These are phyloP conservation scores for Schizothorax lantsangensis DNA, from an alignment of 2,797 vertebrate species.

Conservation along the genomic window DNA sequence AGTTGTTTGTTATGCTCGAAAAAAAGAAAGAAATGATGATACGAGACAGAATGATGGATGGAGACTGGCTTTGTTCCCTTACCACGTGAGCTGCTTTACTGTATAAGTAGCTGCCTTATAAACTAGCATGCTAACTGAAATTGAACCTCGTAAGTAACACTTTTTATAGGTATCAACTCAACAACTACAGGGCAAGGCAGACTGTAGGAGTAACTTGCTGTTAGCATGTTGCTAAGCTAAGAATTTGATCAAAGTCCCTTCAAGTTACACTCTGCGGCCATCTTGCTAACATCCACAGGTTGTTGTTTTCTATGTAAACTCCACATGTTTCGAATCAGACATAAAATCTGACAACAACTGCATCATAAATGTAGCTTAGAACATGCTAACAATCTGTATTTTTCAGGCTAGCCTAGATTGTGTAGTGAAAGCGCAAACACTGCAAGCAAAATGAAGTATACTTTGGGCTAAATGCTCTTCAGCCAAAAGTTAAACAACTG, in stretches of 20 bases:
- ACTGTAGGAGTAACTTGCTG: not conserved
- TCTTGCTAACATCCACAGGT: not conserved
- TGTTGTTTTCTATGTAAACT: not conserved
- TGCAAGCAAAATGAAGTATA: not conserved
- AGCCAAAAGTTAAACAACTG: not conserved
- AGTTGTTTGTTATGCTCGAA: slow-evolving; percentile 27
- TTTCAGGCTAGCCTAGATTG: not conserved
- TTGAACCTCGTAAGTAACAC: not conserved
- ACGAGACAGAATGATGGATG: slow-evolving; percentile 20
- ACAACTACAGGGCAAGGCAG: not conserved
- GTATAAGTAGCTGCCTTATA: not conserved
- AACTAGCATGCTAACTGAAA: not conserved
- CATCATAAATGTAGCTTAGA: not conserved
- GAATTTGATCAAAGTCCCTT: too few relatives aligned
- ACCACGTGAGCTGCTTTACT: not conserved
- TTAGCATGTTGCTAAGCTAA: slow-evolving; percentile 24
- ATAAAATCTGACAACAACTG: slow-evolving; percentile 4
- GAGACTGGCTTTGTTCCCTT: not conserved
- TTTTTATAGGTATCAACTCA: not conserved
- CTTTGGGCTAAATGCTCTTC: too few relatives aligned
- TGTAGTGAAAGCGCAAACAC: not conserved
- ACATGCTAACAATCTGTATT: not conserved
- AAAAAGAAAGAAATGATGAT: slow-evolving; percentile 6
- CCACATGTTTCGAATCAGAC: not conserved
- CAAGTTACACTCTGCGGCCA: not conserved